Evolutionary conservation across 2,113 vertebrate species (phyloP).

Genomic region (Paramormyrops kingsleyae): DNA sequence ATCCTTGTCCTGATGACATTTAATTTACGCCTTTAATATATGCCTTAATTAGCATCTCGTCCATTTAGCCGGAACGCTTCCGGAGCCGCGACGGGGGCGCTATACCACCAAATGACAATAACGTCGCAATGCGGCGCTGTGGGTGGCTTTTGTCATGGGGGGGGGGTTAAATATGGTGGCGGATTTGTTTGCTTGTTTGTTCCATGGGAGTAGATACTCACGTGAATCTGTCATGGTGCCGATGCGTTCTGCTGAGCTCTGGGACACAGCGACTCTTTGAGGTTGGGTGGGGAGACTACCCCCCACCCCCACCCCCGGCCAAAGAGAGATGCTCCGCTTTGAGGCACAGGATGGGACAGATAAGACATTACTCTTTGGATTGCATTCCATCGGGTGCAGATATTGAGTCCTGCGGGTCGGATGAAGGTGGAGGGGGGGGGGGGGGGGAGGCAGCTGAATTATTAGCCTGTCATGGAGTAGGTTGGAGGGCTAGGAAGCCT

Average conservation of each 20-base stretch:
- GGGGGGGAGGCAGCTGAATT: conserved; percentile 14
- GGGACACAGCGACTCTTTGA: background rate
- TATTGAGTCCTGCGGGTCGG: conserved; percentile 12
- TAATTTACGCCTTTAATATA: conserved; percentile 16
- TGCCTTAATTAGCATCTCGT: conserved; percentile 1
- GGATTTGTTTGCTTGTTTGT: background rate
- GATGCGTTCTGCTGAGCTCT: background rate
- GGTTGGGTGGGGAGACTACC: background rate
- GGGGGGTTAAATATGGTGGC: background rate
- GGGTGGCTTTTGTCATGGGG: background rate
- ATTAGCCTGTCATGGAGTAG: conserved; percentile 29
- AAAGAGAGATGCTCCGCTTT: conserved; percentile 10
- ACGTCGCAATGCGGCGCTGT: background rate
- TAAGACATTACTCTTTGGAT: background rate
- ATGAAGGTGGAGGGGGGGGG: conserved; percentile 16
- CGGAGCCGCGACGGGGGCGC: background rate
- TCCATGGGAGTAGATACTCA: background rate
- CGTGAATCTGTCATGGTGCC: too few species aligned
- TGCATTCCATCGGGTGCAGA: conserved; percentile 16
- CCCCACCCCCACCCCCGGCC: background rate
- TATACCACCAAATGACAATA: background rate
- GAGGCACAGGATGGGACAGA: background rate
- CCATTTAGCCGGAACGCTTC: background rate
- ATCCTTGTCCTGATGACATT: conserved; percentile 11
- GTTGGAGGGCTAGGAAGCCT: conserved; percentile 38